phyloP scores from a whole-genome alignment of 2,113 vertebrate species.

The Rutilus rutilus region DNA sequence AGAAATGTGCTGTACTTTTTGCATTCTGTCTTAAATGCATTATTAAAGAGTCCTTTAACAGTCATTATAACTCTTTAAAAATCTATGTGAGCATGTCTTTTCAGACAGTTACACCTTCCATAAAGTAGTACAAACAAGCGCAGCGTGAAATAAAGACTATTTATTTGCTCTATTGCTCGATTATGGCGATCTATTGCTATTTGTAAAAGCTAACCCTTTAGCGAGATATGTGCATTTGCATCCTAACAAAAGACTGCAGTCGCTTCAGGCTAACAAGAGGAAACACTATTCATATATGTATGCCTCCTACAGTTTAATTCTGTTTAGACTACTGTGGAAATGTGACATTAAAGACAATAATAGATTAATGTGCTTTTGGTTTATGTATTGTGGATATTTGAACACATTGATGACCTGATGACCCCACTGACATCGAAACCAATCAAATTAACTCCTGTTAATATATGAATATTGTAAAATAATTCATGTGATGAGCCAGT shows the following conservation, averaged over 20 bases:
- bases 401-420: not conserved
- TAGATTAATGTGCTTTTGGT: not conserved
- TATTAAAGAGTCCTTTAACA: not conserved
- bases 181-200: not conserved
- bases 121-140: not conserved
- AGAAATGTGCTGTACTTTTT: not conserved
- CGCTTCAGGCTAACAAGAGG: slow-evolving; percentile 10
- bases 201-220: not conserved
- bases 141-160: not conserved
- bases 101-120: not conserved
- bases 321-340: not conserved
- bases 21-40: not conserved
- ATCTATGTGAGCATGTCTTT: not conserved
- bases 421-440: not conserved
- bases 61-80: not conserved
- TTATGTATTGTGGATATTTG: not conserved
- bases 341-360: not conserved
- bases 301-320: not conserved
- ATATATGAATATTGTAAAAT: not conserved
- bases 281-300: not conserved
- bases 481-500: not conserved
- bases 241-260: not conserved
- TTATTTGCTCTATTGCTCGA: too few relatives aligned
- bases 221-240: not conserved
- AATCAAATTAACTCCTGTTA: not conserved